Evolutionary conservation across 2,888 invertebrate genomes (phyloP).

Genomic region (Agrotis ipsilon): DNA sequence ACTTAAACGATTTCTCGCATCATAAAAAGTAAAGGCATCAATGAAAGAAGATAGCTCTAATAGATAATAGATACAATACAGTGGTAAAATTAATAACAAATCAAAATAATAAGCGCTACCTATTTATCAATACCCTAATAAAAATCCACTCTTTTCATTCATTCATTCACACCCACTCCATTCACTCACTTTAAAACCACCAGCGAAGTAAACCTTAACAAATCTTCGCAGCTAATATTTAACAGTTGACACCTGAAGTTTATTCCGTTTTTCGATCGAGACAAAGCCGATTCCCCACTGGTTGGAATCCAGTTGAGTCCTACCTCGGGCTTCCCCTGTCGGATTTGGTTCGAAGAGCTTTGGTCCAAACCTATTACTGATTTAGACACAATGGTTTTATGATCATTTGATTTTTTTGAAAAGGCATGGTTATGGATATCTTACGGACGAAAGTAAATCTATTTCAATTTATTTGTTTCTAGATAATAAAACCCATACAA

Average conservation of each 20-base stretch:
- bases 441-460: too few relatives aligned
- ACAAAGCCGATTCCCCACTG: slow-evolving; percentile 59
- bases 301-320: slow-evolving; percentile 49
- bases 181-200: neutral
- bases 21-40: too few relatives aligned
- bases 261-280: slow-evolving; percentile 58
- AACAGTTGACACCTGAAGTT: slow-evolving; percentile 61
- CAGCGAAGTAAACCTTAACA: slow-evolving; percentile 12
- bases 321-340: slow-evolving; percentile 49
- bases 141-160: neutral
- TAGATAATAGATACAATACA: too few relatives aligned
- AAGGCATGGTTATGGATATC: neutral
- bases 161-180: too few relatives aligned
- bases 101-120: neutral
- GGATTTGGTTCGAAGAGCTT: slow-evolving; percentile 52
- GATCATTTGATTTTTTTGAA: slow-evolving; percentile 21
- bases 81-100: neutral
- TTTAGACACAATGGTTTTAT: slow-evolving; percentile 46
- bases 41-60: too few relatives aligned
- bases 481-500: too few relatives aligned
- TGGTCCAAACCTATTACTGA: slow-evolving; percentile 55
- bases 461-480: too few relatives aligned
- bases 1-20: too few relatives aligned
- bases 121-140: neutral
- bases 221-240: slow-evolving; percentile 54